Evolutionary conservation across 2,797 vertebrate species (phyloP), one percentile per base, ranked within the genome.

Genomic region (Melanogrammus aeglefinus): DNA sequence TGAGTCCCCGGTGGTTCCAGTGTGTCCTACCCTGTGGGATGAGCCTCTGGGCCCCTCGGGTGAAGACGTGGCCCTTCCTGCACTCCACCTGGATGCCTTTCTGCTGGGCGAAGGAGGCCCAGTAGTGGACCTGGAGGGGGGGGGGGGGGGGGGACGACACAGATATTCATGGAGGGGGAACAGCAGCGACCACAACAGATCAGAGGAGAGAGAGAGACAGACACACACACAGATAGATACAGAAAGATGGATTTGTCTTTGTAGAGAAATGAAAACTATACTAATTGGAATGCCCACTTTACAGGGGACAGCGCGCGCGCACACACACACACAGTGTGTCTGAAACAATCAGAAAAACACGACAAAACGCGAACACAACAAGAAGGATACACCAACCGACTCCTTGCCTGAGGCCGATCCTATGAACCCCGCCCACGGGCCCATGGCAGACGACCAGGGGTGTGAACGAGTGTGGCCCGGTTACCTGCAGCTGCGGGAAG

Each of bases 71-170:
- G 1, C 98, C 98, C 85, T 96, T 96, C 84, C 92, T 96, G 80
- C 98, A 99, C 80, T 98, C 97, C 81, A 99, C 94, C 86, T 99
- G 97, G 87, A 99, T 92, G 0, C 98, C 98, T 29, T 97, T 95
- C 84, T 99, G 98, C 93, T 99, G 97, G 63, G 98, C 98, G 74
- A 99, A 99, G 36, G 98, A 99, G 10, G 98, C 98, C 98, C 97
- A 99, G 81, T 99, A 99, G 91, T 97, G 96, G 75, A 99, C 97
- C 98, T 99, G 79, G 1, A 2, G 73, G 29, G 85, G 4, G 8
- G 6, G 21, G 27, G 0, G 27, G 24, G 35, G 47, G 76, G 29
- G n/a, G n/a, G n/a, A n/a, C n/a, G n/a, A 63, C 21, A 63, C 57
- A 69, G 63, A 14, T 33, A 72, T 72, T 33, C 4, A 33, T 35